Evolutionary conservation across 2,113 vertebrate genomes (phyloP).

Genomic region (Corythornis cristatus): DNA sequence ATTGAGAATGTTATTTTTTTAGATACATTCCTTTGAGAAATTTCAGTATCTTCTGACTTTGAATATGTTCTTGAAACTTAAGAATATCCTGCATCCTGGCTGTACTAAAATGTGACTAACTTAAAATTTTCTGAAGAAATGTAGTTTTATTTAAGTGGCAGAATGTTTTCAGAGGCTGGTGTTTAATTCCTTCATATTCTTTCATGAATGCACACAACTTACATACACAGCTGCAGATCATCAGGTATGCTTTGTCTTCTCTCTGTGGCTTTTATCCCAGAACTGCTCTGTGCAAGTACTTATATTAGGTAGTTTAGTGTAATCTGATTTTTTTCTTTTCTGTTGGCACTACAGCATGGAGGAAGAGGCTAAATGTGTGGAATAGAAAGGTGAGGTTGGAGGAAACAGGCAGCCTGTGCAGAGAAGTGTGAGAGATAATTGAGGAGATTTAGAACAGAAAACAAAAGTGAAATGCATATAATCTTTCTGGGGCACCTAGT

Average conservation of each 20-base stretch:
- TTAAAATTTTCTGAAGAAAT: not conserved
- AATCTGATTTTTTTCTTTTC: not conserved
- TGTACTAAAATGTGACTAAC: not conserved
- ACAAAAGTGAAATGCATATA: not conserved
- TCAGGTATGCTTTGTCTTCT: not conserved
- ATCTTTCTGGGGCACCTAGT: not conserved
- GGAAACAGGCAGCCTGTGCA: not conserved
- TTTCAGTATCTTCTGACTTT: not conserved
- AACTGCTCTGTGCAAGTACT: not conserved
- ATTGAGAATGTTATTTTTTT: not conserved
- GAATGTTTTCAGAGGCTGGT: not conserved
- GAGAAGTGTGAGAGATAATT: not conserved
- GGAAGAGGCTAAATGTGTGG: not conserved
- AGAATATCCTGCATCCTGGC: rapidly evolving
- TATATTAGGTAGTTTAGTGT: not conserved
- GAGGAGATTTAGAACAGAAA: not conserved
- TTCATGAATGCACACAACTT: not conserved
- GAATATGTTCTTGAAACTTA: not conserved
- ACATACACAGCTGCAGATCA: not conserved
- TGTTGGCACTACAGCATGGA: not conserved
- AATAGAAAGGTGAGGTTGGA: rapidly evolving
- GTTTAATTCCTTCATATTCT: not conserved
- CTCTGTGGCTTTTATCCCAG: not conserved
- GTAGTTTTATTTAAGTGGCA: not conserved
- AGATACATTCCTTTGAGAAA: not conserved